phyloP scores from a whole-genome alignment of 2,113 vertebrate species.

The Amblyornis subalaris region DNA sequence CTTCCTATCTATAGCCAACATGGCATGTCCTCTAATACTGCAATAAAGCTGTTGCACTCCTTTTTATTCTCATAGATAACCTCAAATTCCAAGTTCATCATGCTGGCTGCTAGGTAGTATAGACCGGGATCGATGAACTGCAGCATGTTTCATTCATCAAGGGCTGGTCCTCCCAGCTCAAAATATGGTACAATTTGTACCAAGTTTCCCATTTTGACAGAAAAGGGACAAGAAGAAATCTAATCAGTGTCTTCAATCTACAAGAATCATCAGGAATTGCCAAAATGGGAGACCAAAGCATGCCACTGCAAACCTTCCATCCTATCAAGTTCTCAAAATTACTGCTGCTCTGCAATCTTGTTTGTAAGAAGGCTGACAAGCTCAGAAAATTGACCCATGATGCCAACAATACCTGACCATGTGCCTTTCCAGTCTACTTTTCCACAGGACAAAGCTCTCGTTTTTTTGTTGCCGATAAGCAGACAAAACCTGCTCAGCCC shows the following conservation, averaged over 20 bases:
- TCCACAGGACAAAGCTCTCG: not conserved
- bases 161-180: not conserved
- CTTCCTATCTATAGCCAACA: not conserved
- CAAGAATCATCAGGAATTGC: not conserved
- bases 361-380: not conserved
- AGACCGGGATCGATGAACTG: not conserved
- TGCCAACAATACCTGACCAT: not conserved
- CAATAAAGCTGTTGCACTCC: not conserved
- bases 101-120: not conserved
- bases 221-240: not conserved
- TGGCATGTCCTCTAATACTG: not conserved
- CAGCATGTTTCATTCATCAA: not conserved
- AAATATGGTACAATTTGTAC: not conserved
- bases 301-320: not conserved
- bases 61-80: not conserved
- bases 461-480: not conserved
- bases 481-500: not conserved
- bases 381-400: not conserved
- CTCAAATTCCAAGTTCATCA: not conserved
- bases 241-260: accelerated
- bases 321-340: not conserved
- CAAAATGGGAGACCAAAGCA: not conserved
- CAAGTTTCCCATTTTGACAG: not conserved
- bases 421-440: not conserved
- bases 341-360: not conserved